Evolutionary conservation across 2,888 invertebrate species (phyloP), one percentile per base, ranked within the genome.

Genomic region (Stenichneumon culpator): DNA sequence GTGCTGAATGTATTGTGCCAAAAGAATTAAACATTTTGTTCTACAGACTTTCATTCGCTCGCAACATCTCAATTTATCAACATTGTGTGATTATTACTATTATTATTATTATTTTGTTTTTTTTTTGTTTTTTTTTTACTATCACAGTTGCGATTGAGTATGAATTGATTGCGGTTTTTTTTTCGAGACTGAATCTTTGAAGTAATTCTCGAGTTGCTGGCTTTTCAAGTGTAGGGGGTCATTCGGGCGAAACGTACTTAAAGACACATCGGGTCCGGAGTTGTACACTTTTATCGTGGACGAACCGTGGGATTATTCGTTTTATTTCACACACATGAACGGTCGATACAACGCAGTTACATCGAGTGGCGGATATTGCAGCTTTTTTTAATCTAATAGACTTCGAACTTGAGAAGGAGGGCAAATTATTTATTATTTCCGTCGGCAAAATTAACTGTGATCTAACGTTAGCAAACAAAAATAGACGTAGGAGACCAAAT

Each of bases 1-100:
- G 90, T 90, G 89, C 88, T 86, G 90, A 90, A 91, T 92, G 88
- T 92, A 92, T 89, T 93, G 93, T 93, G 93, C 93, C 93, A 93
- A 93, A 93, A 92, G 90, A 90, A 91, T 89, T 88, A 86, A 83
- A 86, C 83, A 79, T 86, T 68, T 87, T 86, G 70, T 83, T 65
- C 47, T 78, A 28, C 75, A 77, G 86, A 86, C 87, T 73, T 82
- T 82, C 52, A 44, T 79, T 78, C 79, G 73, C 79, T 57, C 72
- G 39, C 70, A 70, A 70, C 52, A 39, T 72, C 57, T 79, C 47
- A 67, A 68, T 84, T 86, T 84, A 78, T 67, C 69, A 80, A 72
- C 50, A 16, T 36, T n/a, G 63, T 36, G 39, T 28, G 57, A 44
- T 54, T 19, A 32, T 70, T 78, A 70, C 68, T 75, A 70, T 69